Percentiles rank a stretch among this genome's conserved stretches.
These are phyloP conservation scores for Maconellicoccus hirsutus DNA, from an alignment of 1,140 invertebrate genomes.

Conservation along the genomic window DNA sequence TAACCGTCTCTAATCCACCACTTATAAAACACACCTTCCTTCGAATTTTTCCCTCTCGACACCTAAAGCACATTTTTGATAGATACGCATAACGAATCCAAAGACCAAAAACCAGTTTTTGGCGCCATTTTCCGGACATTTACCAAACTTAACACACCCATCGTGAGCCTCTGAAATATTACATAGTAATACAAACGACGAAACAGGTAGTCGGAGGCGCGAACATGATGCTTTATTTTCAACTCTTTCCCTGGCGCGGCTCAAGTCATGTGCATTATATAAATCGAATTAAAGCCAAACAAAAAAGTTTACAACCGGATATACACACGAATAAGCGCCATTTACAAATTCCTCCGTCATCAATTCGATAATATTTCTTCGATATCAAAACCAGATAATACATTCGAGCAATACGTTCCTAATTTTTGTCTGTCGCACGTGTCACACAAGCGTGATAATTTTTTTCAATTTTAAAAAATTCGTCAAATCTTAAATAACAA, in stretches of 20 bases:
- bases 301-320: background rate
- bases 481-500: too few relatives aligned
- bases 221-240: background rate
- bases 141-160: background rate
- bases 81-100: background rate
- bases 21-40: too few relatives aligned
- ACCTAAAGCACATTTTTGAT: too few relatives aligned
- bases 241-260: background rate
- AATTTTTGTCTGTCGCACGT: too few relatives aligned
- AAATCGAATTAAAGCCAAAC: background rate
- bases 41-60: too few relatives aligned
- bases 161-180: slow-evolving; percentile 10
- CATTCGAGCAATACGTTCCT: too few relatives aligned
- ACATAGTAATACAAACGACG: slow-evolving; percentile 13
- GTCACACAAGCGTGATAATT: too few relatives aligned
- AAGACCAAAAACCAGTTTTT: background rate
- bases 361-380: background rate
- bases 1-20: too few relatives aligned
- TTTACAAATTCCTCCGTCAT: background rate
- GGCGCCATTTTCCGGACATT: background rate
- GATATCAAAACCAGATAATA: too few relatives aligned
- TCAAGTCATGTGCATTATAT: background rate
- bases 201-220: slow-evolving; percentile 17
- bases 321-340: background rate
- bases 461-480: too few relatives aligned